These are phyloP conservation scores for Pseudopodoces humilis DNA, from an alignment of 2,113 vertebrate species.

Conservation along the genomic window DNA sequence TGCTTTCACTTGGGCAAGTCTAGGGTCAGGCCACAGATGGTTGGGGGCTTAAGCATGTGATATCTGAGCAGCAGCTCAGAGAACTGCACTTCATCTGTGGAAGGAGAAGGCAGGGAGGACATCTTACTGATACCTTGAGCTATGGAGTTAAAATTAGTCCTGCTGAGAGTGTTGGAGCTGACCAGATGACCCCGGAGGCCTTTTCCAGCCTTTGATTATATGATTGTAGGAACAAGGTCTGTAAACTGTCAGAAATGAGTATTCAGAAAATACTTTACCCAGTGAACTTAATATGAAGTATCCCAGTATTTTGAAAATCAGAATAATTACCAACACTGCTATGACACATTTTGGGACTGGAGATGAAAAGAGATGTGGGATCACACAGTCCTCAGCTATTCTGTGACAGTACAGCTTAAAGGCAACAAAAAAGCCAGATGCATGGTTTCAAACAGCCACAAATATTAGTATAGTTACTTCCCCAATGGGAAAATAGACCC, in stretches of 20 bases:
- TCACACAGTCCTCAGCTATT: not conserved
- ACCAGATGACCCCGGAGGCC: not conserved
- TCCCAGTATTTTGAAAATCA: not conserved
- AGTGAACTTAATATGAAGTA: not conserved
- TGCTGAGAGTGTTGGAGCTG: not conserved
- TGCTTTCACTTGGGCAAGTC: not conserved
- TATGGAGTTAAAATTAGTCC: not conserved
- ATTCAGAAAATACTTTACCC: not conserved
- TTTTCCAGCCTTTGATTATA: not conserved
- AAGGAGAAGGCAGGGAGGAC: not conserved
- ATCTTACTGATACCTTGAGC: not conserved
- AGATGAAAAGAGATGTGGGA: not conserved
- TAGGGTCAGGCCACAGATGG: not conserved
- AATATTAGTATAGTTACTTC: not conserved
- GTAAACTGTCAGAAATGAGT: not conserved
- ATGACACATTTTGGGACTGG: not conserved
- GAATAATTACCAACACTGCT: not conserved
- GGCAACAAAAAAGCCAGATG: not conserved
- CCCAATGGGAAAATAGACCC: not conserved
- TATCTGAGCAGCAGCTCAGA: not conserved
- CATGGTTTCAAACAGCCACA: not conserved
- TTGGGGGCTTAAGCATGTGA: not conserved
- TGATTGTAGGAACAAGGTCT: not conserved
- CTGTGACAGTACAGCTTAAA: not conserved
- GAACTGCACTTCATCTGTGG: not conserved